A percentile compares a stretch with the other conserved stretches of the same genome.
Evolutionary conservation across 2,113 vertebrate species (phyloP).

Genomic region (Megatriorchis doriae): DNA sequence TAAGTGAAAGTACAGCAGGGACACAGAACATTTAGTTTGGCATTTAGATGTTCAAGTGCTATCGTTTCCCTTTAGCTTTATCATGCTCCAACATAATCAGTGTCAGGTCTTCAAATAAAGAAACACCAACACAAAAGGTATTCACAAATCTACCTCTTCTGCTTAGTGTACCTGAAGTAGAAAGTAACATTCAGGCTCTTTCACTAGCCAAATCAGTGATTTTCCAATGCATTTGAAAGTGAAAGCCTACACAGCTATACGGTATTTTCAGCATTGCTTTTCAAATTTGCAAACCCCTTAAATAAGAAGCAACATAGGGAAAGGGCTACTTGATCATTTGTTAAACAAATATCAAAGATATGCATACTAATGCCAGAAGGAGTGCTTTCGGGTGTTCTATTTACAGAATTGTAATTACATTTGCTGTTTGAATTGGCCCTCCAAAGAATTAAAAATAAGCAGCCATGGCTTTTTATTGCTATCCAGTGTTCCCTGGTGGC

Average conservation of each 20-base stretch:
- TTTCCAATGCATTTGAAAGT: not conserved
- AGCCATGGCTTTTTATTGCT: conserved; percentile 40
- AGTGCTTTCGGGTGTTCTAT: conserved; percentile 62
- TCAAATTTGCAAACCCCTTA: conserved; percentile 13
- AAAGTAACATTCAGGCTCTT: not conserved
- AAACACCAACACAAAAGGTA: not conserved
- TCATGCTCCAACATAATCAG: not conserved
- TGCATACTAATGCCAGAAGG: conserved; percentile 58
- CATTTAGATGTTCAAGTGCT: not conserved
- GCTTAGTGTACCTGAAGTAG: not conserved
- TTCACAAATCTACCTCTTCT: not conserved
- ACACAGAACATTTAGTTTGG: not conserved
- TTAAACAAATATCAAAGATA: conserved; percentile 65
- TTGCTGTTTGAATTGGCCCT: conserved; percentile 69
- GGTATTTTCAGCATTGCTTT: not conserved
- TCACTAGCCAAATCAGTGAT: not conserved
- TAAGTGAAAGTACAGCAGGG: not conserved
- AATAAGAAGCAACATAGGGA: conserved; percentile 42
- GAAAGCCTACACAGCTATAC: not conserved
- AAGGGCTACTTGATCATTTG: conserved; percentile 52
- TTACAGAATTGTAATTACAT: conserved; percentile 70
- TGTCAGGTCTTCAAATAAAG: not conserved
- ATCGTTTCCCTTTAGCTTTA: not conserved
- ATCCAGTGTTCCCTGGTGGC: conserved; percentile 45
- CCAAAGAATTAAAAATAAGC: conserved; percentile 65